Percentiles rank a stretch among this genome's conserved stretches.
These are phyloP conservation scores for Schizopygopsis malacanthus DNA, from an alignment of 2,797 vertebrate genomes.

Conservation along the genomic window DNA sequence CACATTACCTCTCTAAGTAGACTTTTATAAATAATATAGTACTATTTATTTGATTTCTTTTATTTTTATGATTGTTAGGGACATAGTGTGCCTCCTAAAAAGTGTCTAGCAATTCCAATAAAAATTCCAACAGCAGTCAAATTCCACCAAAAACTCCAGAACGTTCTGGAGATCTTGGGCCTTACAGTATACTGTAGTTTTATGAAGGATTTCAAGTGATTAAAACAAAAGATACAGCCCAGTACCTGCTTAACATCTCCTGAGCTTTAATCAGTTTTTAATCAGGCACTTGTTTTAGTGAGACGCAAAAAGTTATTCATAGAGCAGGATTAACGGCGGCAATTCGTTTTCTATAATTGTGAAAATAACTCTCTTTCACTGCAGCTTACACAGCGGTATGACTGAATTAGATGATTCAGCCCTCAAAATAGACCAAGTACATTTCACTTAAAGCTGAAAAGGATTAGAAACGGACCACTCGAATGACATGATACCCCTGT, in stretches of 20 bases:
- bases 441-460: constrained; percentile 8
- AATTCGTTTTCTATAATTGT: constrained; percentile 56
- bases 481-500: constrained; percentile 4
- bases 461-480: constrained; percentile 7
- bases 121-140: neutral
- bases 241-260: constrained; percentile 25
- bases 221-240: constrained; percentile 29
- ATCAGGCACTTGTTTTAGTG: constrained; percentile 38
- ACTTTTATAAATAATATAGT: neutral
- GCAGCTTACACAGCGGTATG: constrained; percentile 43
- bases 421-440: constrained; percentile 12
- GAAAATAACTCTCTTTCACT: constrained; percentile 34
- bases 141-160: neutral
- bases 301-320: constrained; percentile 36
- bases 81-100: neutral
- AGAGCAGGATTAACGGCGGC: constrained; percentile 46
- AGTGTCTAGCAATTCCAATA: neutral
- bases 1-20: neutral
- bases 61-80: neutral
- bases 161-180: neutral
- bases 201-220: constrained; percentile 21
- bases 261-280: constrained; percentile 38
- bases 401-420: constrained; percentile 21
- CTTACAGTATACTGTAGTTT: neutral
- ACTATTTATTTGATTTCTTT: neutral